Base-by-base conservation (phyloP, 2,888 invertebrate species). In the Mythimna ferrago region DNA sequence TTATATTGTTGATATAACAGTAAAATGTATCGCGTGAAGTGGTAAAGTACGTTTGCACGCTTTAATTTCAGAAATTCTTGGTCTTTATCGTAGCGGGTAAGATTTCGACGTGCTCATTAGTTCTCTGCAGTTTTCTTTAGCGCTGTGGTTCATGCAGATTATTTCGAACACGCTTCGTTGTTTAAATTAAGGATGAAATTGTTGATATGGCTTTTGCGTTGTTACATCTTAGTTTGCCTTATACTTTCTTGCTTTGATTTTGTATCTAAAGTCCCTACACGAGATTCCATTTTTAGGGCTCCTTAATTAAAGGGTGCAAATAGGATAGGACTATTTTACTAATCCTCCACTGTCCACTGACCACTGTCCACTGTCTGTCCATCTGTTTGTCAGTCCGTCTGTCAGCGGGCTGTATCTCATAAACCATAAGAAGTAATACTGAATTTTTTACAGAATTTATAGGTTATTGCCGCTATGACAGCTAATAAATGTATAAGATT, bases 81-180 rank as follows among this genome's bases (percentile, higher is more conserved):
- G n/a, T 66, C 19, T 60, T 65, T 26, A 71, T 32, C 48, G n/a
- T 11, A 21, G 19, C 19, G 14, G 9, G 21, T 53, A 38, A 48
- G 26, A 77, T 66, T 73, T 77, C 73, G 61, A 41, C 61, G 53
- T 73, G 62, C 57, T 66, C 38, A 73, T 79, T 77, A 54, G 19
- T 73, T 58, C 26, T 35, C 21, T 74, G 32, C 44, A 44, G 61
- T 80, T 63, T 73, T 68, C 21, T 53, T 58, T 32, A 58, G 21
- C 38, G 11, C 14, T 51, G 10, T n/a, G n/a, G 58, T 77, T 54
- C 54, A 66, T 63, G 58, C 57, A 61, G 56, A 71, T 76, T 65
- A 60, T 78, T 71, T 54, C 57, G 10, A 35, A 32, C 57, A 51
- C 6, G 71, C n/a, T 57, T 70, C 41, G 70, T 51, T 77, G 21